phyloP scores from a whole-genome alignment of 2,888 invertebrate species.

The Tineola bisselliella region DNA sequence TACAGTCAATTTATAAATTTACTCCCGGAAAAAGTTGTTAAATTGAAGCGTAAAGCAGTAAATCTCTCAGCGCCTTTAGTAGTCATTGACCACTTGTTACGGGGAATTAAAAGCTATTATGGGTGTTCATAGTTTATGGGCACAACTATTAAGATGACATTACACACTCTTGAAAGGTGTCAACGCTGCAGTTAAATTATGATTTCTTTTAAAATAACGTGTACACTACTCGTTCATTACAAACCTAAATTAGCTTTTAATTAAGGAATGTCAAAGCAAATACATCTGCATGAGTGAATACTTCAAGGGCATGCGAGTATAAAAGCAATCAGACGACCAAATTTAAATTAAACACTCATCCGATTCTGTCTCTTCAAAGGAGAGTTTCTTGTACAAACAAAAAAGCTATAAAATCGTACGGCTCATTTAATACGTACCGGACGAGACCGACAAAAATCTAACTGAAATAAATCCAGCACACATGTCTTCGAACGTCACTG shows the following conservation, averaged over 20 bases:
- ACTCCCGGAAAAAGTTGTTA: conserved; percentile 33
- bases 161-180: not conserved
- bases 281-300: not conserved
- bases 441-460: conserved; percentile 64
- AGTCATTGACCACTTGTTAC: conserved; percentile 54
- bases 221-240: not conserved
- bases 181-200: not conserved
- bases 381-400: conserved; percentile 24
- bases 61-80: conserved; percentile 47
- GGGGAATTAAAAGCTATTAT: conserved; percentile 52
- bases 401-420: conserved; percentile 56
- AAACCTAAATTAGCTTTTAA: not conserved
- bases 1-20: conserved; percentile 33
- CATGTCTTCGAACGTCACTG: conserved; percentile 52
- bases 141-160: not conserved
- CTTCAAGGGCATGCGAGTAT: conserved; percentile 13
- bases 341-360: conserved; percentile 37
- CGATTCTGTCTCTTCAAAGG: conserved; percentile 44
- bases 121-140: conserved; percentile 20
- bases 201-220: too few species aligned
- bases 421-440: conserved; percentile 65
- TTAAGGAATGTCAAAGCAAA: not conserved
- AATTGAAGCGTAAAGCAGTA: conserved; percentile 57
- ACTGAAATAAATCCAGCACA: conserved; percentile 62
- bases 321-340: conserved; percentile 29